These are phyloP conservation scores for Aphrophora alni DNA, from an alignment of 2,888 invertebrate species.

Conservation along the genomic window DNA sequence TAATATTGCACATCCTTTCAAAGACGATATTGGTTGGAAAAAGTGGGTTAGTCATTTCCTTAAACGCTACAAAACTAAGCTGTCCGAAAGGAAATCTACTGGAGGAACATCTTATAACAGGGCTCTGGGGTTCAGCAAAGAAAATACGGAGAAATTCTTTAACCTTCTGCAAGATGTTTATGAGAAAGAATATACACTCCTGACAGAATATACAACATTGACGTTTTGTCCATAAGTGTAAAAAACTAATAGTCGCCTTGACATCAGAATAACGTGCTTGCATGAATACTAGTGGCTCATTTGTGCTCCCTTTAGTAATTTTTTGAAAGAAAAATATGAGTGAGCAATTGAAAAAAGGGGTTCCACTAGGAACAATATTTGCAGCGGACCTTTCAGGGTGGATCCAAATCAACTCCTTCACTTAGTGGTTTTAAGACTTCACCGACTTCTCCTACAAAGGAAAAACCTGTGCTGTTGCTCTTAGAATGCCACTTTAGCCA, in stretches of 20 bases:
- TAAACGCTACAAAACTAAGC: slow-evolving; percentile 35
- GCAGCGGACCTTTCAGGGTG: slow-evolving; percentile 52
- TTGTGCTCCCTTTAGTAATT: slow-evolving; percentile 54
- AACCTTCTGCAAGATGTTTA: slow-evolving; percentile 31
- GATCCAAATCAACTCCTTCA: slow-evolving; percentile 53
- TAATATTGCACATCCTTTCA: slow-evolving; percentile 43
- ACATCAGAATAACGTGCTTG: slow-evolving; percentile 54
- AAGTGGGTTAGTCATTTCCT: slow-evolving; percentile 42
- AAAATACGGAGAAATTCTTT: slow-evolving; percentile 42
- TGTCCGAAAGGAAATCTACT: slow-evolving; percentile 39
- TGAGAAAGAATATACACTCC: slow-evolving; percentile 50
- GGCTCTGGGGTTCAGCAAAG: slow-evolving; percentile 38
- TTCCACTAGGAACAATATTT: slow-evolving; percentile 51
- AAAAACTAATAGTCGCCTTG: slow-evolving; percentile 53
- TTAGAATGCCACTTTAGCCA: slow-evolving; percentile 44
- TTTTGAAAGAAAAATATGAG: slow-evolving; percentile 54
- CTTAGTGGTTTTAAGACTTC: slow-evolving; percentile 53
- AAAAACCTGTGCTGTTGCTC: slow-evolving; percentile 49
- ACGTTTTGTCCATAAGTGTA: slow-evolving; percentile 53
- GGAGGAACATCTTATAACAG: slow-evolving; percentile 35
- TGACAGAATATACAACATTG: slow-evolving; percentile 54
- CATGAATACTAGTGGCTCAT: slow-evolving; percentile 53
- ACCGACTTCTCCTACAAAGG: slow-evolving; percentile 44
- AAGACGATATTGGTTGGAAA: slow-evolving; percentile 20
- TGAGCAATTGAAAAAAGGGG: slow-evolving; percentile 51